These are phyloP conservation scores for Hylomyscus alleni DNA, from an alignment of 2,797 vertebrate genomes.

Conservation along the genomic window DNA sequence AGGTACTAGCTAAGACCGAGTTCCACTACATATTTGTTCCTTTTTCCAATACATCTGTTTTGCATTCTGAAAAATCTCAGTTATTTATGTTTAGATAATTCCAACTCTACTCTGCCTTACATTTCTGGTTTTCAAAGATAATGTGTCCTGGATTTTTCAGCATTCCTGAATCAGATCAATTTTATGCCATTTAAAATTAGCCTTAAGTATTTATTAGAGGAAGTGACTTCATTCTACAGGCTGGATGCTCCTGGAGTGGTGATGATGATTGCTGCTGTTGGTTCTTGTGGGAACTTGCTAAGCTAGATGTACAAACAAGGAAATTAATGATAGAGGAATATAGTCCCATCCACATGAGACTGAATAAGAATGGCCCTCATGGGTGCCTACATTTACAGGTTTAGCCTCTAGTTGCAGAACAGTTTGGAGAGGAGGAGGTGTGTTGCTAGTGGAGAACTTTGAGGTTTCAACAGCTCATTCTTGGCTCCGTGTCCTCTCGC, in stretches of 20 bases:
- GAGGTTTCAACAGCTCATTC: neutral
- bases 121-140: neutral
- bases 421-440: neutral
- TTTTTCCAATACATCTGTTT: neutral
- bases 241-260: neutral
- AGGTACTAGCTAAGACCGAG: neutral
- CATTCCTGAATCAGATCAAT: neutral
- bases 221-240: neutral
- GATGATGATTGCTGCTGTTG: neutral
- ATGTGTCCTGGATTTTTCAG: neutral
- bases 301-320: neutral
- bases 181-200: neutral
- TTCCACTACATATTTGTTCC: neutral
- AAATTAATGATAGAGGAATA: neutral
- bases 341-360: neutral
- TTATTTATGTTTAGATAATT: neutral
- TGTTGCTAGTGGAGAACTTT: neutral
- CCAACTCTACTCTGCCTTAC: neutral
- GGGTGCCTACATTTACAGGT: neutral
- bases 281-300: neutral
- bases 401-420: neutral
- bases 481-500: neutral
- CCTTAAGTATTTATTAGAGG: constrained; percentile 6
- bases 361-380: neutral
- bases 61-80: neutral